A percentile compares a stretch with the other conserved stretches of the same genome.
phyloP scores from a whole-genome alignment of 2,888 invertebrate genomes.

The Papilio protenor region DNA sequence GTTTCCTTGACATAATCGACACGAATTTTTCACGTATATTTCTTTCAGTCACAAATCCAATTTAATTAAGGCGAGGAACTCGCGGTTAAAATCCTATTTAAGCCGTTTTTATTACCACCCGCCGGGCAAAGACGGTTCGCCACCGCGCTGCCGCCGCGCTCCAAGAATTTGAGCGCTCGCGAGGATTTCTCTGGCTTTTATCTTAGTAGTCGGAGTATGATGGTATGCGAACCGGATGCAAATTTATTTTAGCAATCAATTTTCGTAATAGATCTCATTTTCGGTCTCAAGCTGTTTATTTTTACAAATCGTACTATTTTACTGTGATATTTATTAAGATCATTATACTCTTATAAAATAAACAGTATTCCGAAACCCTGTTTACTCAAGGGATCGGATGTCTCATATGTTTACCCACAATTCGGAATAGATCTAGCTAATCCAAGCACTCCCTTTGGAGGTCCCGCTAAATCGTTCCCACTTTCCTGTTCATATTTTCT shows the following conservation, averaged over 20 bases:
- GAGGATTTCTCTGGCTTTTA: slow-evolving; percentile 79
- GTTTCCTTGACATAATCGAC: slow-evolving; percentile 80
- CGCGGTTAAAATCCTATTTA: slow-evolving; percentile 84
- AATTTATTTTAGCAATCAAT: slow-evolving; percentile 59
- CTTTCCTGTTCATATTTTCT: slow-evolving; percentile 47
- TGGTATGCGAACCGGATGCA: slow-evolving; percentile 76
- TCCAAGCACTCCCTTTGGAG: slow-evolving; percentile 65
- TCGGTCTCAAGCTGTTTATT: slow-evolving; percentile 51
- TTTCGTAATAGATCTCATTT: slow-evolving; percentile 16
- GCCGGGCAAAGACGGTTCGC: slow-evolving; percentile 81
- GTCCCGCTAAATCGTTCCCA: slow-evolving; percentile 63
- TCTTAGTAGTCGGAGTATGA: slow-evolving; percentile 70
- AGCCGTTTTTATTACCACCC: slow-evolving; percentile 84
- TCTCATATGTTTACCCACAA: slow-evolving; percentile 76
- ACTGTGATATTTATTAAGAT: background rate
- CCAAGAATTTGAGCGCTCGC: slow-evolving; percentile 79
- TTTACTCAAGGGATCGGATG: slow-evolving; percentile 59
- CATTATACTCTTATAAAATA: background rate
- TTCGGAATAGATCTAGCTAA: slow-evolving; percentile 76
- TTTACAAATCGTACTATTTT: no score
- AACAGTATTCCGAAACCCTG: slow-evolving; percentile 63
- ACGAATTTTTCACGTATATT: slow-evolving; percentile 83
- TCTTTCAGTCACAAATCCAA: slow-evolving; percentile 83
- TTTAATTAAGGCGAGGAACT: slow-evolving; percentile 84
- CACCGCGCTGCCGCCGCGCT: slow-evolving; percentile 60